Evolutionary conservation across 1,140 invertebrate species (phyloP).

Genomic region (Tenebrio molitor): DNA sequence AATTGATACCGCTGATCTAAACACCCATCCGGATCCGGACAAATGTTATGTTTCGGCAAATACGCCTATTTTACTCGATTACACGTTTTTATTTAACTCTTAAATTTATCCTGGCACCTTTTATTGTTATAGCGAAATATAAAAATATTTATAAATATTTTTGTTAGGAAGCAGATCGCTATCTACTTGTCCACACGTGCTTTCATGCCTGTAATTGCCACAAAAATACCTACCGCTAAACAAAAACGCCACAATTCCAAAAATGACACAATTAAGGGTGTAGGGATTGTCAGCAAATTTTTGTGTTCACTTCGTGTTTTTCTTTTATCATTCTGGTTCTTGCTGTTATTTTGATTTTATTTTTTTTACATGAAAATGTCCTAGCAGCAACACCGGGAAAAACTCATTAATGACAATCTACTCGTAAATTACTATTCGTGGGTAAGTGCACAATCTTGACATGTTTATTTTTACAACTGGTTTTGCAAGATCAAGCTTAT

Average conservation of each 20-base stretch:
- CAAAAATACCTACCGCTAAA: conserved; percentile 16
- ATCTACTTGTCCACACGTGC: neutral
- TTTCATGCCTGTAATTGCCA: neutral
- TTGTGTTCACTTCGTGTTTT: neutral
- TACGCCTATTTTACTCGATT: conserved; percentile 9
- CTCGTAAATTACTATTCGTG: no score
- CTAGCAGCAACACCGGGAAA: no score
- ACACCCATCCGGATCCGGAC: conserved; percentile 5
- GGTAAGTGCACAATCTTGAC: no score
- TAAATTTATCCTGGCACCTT: conserved; percentile 14
- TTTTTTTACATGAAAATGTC: neutral
- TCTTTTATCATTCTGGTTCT: no score
- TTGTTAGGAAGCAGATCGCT: conserved; percentile 4
- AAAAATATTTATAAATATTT: conserved; percentile 34
- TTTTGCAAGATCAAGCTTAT: no score
- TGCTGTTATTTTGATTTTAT: neutral
- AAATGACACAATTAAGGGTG: neutral
- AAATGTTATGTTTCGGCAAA: conserved; percentile 17
- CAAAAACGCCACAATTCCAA: neutral
- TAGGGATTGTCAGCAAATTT: neutral
- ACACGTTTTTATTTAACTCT: neutral
- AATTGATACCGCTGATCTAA: conserved; percentile 5
- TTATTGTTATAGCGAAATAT: conserved; percentile 21
- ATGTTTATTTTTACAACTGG: no score
- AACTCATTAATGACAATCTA: no score